phyloP scores from a whole-genome alignment of 2,113 vertebrate genomes.

The Mobula hypostoma region DNA sequence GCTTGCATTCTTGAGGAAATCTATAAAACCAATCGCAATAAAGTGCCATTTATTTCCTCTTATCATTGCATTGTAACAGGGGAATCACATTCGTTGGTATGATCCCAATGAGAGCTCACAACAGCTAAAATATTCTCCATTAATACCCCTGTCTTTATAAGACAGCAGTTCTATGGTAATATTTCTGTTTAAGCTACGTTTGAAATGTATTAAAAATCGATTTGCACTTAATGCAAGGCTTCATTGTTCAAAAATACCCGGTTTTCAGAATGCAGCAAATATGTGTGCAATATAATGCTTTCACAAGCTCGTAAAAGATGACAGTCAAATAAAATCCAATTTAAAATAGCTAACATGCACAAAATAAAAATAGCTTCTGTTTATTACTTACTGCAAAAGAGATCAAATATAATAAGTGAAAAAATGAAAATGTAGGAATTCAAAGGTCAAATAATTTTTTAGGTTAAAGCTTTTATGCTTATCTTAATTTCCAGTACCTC shows the following conservation, averaged over 20 bases:
- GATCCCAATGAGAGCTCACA: not conserved
- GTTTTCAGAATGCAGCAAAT: not conserved
- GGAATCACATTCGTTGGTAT: not conserved
- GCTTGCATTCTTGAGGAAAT: not conserved
- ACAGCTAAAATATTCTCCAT: not conserved
- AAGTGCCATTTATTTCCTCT: not conserved
- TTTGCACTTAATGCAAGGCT: not conserved
- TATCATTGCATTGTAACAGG: not conserved
- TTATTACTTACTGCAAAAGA: not conserved
- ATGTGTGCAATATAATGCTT: not conserved
- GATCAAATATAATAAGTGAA: not conserved
- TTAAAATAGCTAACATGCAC: not conserved
- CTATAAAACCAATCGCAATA: not conserved
- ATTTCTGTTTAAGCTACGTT: not conserved
- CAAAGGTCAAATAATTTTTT: not conserved
- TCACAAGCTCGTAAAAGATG: not conserved
- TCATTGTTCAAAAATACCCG: not conserved
- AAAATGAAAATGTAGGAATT: not conserved
- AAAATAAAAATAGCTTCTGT: not conserved
- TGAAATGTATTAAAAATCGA: slow-evolving; percentile 1
- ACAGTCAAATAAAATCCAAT: not conserved
- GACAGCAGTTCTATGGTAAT: not conserved
- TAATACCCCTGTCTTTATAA: not conserved
- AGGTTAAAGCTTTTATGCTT: not conserved
- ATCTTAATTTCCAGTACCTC: not conserved